Percentiles rank a stretch among this genome's conserved stretches.
These are phyloP conservation scores for Cebidichthys violaceus DNA, from an alignment of 2,113 vertebrate species.

Conservation along the genomic window DNA sequence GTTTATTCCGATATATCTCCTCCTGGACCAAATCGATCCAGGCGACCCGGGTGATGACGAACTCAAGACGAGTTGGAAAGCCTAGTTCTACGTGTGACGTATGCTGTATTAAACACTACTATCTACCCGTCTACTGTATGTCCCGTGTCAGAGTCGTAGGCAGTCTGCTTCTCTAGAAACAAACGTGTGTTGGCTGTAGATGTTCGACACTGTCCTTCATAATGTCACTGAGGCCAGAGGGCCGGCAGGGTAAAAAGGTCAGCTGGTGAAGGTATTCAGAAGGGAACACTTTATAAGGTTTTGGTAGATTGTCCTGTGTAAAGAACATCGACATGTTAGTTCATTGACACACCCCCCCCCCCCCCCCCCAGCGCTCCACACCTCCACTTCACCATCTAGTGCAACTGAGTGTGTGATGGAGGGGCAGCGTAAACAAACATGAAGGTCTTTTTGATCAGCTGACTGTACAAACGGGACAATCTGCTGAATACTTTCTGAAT, in stretches of 20 bases:
- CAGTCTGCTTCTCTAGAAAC: conserved; percentile 28
- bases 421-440: neutral
- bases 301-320: conserved; percentile 23
- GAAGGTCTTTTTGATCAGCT: neutral
- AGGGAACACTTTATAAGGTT: neutral
- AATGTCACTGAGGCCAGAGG: neutral
- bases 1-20: conserved; percentile 2
- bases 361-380: no score
- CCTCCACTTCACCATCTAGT: no score
- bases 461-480: conserved; percentile 11
- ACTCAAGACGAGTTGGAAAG: neutral
- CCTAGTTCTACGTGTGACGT: conserved; percentile 2
- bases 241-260: conserved; percentile 13
- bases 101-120: conserved; percentile 20
- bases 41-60: neutral
- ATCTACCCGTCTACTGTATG: conserved; percentile 22
- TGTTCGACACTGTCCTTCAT: conserved; percentile 37
- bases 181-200: conserved; percentile 24
- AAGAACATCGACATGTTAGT: neutral
- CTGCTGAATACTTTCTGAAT: conserved; percentile 21
- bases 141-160: conserved; percentile 18
- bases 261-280: conserved; percentile 45
- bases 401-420: no score
- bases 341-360: no score
- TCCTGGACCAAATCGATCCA: conserved; percentile 27